Percentiles rank a stretch among this genome's conserved stretches.
These are phyloP conservation scores for Cyprinodon tularosa DNA, from an alignment of 2,113 vertebrate species.

Conservation along the genomic window DNA sequence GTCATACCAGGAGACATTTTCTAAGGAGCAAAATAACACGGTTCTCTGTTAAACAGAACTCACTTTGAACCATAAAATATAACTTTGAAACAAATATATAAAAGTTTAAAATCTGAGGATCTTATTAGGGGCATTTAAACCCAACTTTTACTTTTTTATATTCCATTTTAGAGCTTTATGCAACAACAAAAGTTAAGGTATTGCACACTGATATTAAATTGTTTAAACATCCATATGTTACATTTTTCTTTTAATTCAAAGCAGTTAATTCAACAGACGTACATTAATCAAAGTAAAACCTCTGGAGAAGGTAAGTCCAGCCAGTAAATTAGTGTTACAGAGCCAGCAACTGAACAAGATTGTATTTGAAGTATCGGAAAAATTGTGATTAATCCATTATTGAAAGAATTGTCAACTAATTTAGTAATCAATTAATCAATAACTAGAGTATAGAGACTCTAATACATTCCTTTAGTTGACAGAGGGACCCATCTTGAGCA, in stretches of 20 bases:
- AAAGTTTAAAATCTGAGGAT: too few species aligned
- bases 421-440: too few species aligned
- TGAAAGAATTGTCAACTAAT: too few species aligned
- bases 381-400: too few species aligned
- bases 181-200: neutral
- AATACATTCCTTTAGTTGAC: too few species aligned
- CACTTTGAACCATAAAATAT: neutral
- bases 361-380: neutral
- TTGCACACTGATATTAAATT: neutral
- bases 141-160: neutral
- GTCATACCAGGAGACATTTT: neutral
- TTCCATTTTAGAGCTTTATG: neutral
- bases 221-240: neutral
- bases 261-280: neutral
- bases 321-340: neutral
- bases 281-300: neutral
- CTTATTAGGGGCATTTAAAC: too few species aligned
- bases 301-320: neutral
- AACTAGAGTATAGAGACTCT: too few species aligned
- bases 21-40: neutral
- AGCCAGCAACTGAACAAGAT: conserved; percentile 44
- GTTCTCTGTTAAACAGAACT: neutral
- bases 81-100: neutral
- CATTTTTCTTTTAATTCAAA: neutral
- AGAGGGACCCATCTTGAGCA: too few species aligned